Base-by-base conservation (phyloP, 1,140 invertebrate genomes). In the Atta texana region DNA sequence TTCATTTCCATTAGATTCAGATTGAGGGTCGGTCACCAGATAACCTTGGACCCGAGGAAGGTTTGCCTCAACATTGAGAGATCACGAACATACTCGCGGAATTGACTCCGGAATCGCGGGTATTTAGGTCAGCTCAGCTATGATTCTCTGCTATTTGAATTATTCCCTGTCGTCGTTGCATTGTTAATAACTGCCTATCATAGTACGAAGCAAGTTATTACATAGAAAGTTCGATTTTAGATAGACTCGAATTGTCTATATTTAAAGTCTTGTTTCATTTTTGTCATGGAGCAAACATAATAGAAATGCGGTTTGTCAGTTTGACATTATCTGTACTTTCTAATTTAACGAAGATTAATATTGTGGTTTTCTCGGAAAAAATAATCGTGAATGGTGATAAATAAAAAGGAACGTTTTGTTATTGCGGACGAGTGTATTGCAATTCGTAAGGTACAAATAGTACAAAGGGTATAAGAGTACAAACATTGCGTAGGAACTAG, bases 401-500 rank as follows among this genome's bases (percentile, higher is more conserved):
- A 68, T 63, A 18, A 68, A 74, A 61, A 18, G 80, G 63, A 61
- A 21, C 53, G 10, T 16, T 12, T 82, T 10, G 93, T 94, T 93
- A 94, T 94, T 94, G 92, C 92, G 93, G 94, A 95, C 94, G 94
- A 95, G 91, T 95, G 93, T 95, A 95, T 95, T 95, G 94, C 94
- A 93, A 94, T 94, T 94, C 91, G 91, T 93, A 93, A 94, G 94
- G 94, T 95, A 95, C 94, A 95, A 95, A 95, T 94, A 94, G 94
- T 95, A 95, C 92, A 95, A 95, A 95, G 94, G 94, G 92, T 95
- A 95, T 94, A 94, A 95, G 93, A 95, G 93, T 95, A 95, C 93
- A 95, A 95, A 95, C 92, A 94, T 95, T 94, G 93, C 94, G 91
- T 95, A 95, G 94, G 94, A 95, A 95, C 94, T 95, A 95, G 93